Percentiles rank a stretch among this genome's conserved stretches.
These are phyloP conservation scores for Acrocephalus arundinaceus DNA, from an alignment of 2,113 vertebrate species.

Conservation along the genomic window DNA sequence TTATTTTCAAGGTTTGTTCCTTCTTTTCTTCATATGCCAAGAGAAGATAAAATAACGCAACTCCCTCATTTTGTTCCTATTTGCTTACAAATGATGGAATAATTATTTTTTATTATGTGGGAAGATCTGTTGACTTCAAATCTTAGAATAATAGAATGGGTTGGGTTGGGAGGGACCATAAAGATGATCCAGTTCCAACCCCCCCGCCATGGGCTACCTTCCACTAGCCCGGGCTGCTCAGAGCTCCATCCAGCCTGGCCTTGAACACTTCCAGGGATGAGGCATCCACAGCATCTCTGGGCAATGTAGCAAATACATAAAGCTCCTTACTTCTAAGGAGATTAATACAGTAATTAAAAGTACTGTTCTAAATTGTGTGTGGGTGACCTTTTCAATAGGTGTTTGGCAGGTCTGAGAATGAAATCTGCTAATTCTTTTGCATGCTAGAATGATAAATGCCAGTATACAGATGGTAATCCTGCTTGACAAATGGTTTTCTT, in stretches of 20 bases:
- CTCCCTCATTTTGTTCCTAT: neutral
- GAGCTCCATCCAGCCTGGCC: neutral
- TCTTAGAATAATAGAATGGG: neutral
- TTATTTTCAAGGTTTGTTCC: neutral
- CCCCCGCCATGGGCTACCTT: neutral
- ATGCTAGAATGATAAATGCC: neutral
- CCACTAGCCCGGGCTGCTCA: neutral
- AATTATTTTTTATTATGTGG: neutral
- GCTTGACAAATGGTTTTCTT: conserved; percentile 30
- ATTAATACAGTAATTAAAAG: neutral
- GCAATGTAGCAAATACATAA: neutral
- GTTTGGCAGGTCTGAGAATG: neutral
- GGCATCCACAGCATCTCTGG: neutral
- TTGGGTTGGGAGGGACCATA: neutral
- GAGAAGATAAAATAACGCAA: neutral
- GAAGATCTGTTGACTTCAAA: neutral
- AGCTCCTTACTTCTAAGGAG: neutral
- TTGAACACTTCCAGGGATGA: neutral
- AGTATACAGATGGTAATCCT: neutral
- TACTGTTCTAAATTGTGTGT: neutral
- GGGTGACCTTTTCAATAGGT: neutral
- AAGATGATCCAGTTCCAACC: neutral
- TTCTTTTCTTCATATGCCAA: neutral
- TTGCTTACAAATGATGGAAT: neutral
- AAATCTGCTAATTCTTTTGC: neutral